These are phyloP conservation scores for Drosophila meridionalis DNA, from an alignment of 2,888 invertebrate species.

Conservation along the genomic window DNA sequence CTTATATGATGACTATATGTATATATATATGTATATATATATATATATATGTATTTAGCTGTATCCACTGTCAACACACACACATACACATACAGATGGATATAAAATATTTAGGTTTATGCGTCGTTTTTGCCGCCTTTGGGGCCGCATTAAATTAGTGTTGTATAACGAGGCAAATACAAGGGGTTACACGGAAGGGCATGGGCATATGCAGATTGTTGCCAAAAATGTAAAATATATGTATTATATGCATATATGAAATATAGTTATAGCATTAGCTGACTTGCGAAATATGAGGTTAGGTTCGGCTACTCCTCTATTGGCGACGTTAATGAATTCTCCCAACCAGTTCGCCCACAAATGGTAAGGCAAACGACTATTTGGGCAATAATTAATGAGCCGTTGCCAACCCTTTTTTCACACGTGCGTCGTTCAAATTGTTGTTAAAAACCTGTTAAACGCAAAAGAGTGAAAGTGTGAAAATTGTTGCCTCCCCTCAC, in stretches of 20 bases:
- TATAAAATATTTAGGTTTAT: slow-evolving; percentile 76
- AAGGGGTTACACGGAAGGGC: slow-evolving; percentile 30
- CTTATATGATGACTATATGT: slow-evolving; percentile 60
- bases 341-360: slow-evolving; percentile 1
- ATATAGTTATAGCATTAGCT: slow-evolving; percentile 18
- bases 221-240: slow-evolving; percentile 51
- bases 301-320: slow-evolving; percentile 1
- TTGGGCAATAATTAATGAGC: slow-evolving; percentile 47
- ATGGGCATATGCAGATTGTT: slow-evolving; percentile 39
- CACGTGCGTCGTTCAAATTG: slow-evolving; percentile 51
- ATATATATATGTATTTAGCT: slow-evolving; percentile 7
- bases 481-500: slow-evolving; percentile 48
- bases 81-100: slow-evolving; percentile 23
- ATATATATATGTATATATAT: slow-evolving; percentile 3
- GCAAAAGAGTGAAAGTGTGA: slow-evolving; percentile 78
- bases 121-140: slow-evolving; percentile 63
- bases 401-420: slow-evolving; percentile 42
- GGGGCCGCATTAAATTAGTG: slow-evolving; percentile 73
- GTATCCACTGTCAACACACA: slow-evolving; percentile 42
- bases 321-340: slow-evolving; percentile 23
- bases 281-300: slow-evolving; percentile 32
- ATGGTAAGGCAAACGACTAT: slow-evolving; percentile 16
- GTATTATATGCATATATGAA: slow-evolving; percentile 4
- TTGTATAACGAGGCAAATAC: slow-evolving; percentile 56
- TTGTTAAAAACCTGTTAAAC: slow-evolving; percentile 74